These are phyloP conservation scores for Peromyscus eremicus DNA, from an alignment of 2,797 vertebrate genomes.

Conservation along the genomic window DNA sequence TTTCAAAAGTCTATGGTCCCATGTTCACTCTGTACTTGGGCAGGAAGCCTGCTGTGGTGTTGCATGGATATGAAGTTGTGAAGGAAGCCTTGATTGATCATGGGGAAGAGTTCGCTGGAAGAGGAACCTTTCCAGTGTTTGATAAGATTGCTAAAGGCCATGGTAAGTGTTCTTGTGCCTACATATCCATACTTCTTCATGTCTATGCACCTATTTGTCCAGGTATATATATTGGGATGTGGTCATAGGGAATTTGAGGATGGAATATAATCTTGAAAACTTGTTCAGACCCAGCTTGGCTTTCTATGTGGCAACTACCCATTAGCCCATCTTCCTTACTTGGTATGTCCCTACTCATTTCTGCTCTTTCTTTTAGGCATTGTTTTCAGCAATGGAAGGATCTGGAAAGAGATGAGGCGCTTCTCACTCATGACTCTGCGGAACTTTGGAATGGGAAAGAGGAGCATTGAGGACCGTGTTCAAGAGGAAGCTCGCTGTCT, in stretches of 20 bases:
- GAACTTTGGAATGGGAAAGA: slow-evolving; percentile 88
- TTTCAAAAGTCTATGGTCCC: not conserved
- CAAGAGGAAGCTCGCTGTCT: slow-evolving; percentile 85
- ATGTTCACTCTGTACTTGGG: slow-evolving; percentile 4
- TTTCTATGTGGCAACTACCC: fast-evolving
- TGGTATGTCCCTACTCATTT: not conserved
- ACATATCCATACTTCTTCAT: not conserved
- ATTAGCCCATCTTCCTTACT: not conserved
- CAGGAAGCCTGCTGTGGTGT: not conserved
- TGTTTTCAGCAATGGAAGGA: slow-evolving; percentile 80
- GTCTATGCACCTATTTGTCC: not conserved
- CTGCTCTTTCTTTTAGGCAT: slow-evolving; percentile 74
- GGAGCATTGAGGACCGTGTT: slow-evolving; percentile 82
- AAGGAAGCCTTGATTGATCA: not conserved
- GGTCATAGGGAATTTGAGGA: not conserved
- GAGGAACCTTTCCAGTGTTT: not conserved
- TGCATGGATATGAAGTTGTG: not conserved
- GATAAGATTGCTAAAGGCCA: not conserved
- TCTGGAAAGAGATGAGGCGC: slow-evolving; percentile 82
- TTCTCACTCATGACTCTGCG: slow-evolving; percentile 84
- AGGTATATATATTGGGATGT: fast-evolving
- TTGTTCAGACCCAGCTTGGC: not conserved
- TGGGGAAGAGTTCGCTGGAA: slow-evolving; percentile 8
- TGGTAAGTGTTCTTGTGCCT: not conserved
- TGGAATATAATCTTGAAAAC: not conserved